Conservation (phyloP, 2,797 vertebrate species). For the Sparus aurata region DNA sequence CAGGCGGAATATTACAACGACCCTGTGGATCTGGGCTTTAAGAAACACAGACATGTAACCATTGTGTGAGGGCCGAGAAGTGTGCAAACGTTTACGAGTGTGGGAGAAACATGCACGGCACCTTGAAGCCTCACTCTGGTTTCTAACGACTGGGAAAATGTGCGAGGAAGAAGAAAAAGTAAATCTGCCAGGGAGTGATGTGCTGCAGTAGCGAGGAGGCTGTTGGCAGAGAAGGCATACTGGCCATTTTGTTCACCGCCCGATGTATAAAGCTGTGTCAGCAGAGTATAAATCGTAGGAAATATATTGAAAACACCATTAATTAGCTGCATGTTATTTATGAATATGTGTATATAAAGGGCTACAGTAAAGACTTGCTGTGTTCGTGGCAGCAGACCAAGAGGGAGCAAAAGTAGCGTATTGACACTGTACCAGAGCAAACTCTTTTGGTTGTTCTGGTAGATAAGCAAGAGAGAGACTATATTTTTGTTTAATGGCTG, state of each 20-base stretch:
- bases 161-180: not conserved
- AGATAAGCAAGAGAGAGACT: not conserved
- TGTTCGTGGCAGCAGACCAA: not conserved
- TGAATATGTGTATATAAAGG: not conserved
- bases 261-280: not conserved
- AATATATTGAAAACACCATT: not conserved
- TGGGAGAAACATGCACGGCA: slow-evolving; percentile 2
- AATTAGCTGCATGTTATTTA: not conserved
- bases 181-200: slow-evolving; percentile 7
- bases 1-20: slow-evolving; percentile 8
- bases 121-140: not conserved
- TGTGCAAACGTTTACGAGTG: not conserved
- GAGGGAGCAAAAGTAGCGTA: not conserved
- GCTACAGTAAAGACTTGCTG: not conserved
- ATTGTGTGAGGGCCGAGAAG: slow-evolving; percentile 70
- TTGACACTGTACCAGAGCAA: not conserved
- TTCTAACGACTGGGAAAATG: not conserved
- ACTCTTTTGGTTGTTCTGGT: not conserved
- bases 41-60: slow-evolving; percentile 83
- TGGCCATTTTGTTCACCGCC: not conserved
- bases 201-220: not conserved
- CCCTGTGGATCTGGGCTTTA: slow-evolving; percentile 11
- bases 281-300: not conserved
- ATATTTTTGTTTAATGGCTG: slow-evolving; percentile 1
- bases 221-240: not conserved